A percentile compares a stretch with the other conserved stretches of the same genome.
phyloP scores from a whole-genome alignment of 2,113 vertebrate genomes.

The Cacatua alba region DNA sequence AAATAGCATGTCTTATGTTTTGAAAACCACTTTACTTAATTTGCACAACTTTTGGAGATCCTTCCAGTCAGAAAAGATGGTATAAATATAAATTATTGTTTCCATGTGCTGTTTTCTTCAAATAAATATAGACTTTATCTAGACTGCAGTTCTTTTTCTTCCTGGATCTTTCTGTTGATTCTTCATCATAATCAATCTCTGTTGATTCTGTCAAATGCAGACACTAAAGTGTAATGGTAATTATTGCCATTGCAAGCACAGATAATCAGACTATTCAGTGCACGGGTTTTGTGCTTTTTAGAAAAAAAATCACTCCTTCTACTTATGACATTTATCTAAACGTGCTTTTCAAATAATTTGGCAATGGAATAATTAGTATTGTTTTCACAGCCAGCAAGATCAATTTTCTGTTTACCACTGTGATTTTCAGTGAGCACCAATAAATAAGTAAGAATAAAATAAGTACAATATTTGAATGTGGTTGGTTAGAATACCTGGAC shows the following conservation, averaged over 20 bases:
- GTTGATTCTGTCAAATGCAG: neutral
- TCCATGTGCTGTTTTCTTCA: neutral
- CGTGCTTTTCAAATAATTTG: neutral
- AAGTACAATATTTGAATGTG: neutral
- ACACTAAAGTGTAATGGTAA: neutral
- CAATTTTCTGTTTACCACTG: neutral
- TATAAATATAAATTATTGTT: neutral
- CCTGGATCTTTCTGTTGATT: neutral
- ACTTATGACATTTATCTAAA: neutral
- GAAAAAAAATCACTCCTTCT: neutral
- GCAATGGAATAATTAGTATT: neutral
- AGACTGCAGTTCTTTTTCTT: neutral
- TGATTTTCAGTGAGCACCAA: neutral
- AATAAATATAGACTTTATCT: neutral
- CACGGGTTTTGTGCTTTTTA: neutral
- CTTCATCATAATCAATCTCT: neutral
- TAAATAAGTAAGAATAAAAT: neutral
- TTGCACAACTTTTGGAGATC: neutral
- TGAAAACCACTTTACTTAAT: neutral
- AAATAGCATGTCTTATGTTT: neutral
- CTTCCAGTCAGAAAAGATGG: neutral
- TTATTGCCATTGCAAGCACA: neutral
- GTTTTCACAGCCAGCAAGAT: neutral
- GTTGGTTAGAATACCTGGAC: neutral
- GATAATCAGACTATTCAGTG: neutral